Evolutionary conservation across 1,140 invertebrate species (phyloP).

Genomic region (Caligus rogercresseyi): DNA sequence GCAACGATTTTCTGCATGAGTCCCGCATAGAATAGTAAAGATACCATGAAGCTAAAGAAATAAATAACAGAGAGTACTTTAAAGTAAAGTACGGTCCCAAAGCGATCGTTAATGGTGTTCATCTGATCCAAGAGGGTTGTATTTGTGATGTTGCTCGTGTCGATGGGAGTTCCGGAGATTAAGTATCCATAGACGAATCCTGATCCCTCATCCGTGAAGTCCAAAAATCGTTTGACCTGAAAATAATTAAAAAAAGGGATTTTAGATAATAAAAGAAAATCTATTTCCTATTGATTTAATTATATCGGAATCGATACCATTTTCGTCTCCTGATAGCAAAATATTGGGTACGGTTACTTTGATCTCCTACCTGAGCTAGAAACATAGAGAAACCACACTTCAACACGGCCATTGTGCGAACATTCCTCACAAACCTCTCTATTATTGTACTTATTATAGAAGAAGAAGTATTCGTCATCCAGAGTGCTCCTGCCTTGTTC

Average conservation of each 20-base stretch:
- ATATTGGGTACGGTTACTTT: too few species aligned
- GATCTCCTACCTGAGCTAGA: too few species aligned
- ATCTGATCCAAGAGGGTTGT: not conserved
- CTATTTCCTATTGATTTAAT: too few species aligned
- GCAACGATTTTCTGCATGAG: conserved; percentile 66
- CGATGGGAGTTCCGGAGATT: conserved; percentile 31
- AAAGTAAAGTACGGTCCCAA: conserved; percentile 24
- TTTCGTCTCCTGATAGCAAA: too few species aligned
- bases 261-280: not conserved
- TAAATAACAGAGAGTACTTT: conserved; percentile 67
- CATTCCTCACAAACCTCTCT: too few species aligned
- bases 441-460: too few species aligned
- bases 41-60: conserved; percentile 72
- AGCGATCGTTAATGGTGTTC: not conserved
- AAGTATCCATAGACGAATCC: conserved; percentile 67
- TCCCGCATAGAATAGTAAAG: conserved; percentile 69
- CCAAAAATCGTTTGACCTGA: conserved; percentile 44
- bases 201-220: conserved; percentile 54
- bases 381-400: too few species aligned
- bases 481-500: too few species aligned
- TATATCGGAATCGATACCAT: too few species aligned
- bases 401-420: too few species aligned
- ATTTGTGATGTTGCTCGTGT: conserved; percentile 16
- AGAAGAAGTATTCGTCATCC: too few species aligned
- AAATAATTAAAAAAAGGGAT: not conserved